These are phyloP conservation scores for Hucho hucho DNA, from an alignment of 2,113 vertebrate genomes.

Conservation along the genomic window DNA sequence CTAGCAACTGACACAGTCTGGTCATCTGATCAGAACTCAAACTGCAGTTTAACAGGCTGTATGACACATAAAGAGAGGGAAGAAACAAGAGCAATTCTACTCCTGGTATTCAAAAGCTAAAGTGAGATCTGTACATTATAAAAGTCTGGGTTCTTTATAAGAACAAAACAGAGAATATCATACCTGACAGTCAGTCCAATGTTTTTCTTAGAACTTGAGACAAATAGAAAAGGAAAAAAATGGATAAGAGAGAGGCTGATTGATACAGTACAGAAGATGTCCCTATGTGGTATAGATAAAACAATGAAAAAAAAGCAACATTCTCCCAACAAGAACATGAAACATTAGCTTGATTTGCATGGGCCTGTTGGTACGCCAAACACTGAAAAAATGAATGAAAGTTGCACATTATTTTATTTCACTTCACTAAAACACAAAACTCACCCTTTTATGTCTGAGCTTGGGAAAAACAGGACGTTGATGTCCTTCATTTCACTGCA, in stretches of 20 bases:
- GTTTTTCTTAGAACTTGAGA: conserved; percentile 26
- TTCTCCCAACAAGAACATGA: too few species aligned
- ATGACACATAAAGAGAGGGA: neutral
- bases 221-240: neutral
- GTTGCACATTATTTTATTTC: too few species aligned
- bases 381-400: too few species aligned
- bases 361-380: too few species aligned
- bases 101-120: neutral
- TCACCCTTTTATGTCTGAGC: conserved; percentile 44
- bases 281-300: neutral
- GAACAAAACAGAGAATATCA: neutral
- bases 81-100: neutral
- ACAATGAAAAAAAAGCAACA: neutral
- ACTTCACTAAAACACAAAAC: conserved; percentile 5
- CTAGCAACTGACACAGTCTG: conserved; percentile 51
- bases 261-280: too few species aligned
- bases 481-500: conserved; percentile 62
- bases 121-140: neutral
- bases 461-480: conserved; percentile 48
- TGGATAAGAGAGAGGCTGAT: too few species aligned
- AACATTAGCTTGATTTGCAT: too few species aligned
- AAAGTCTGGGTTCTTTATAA: too few species aligned
- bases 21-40: conserved; percentile 51
- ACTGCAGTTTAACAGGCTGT: conserved; percentile 62
- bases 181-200: conserved; percentile 51